These are phyloP conservation scores for Steinernema khuongi DNA, from an alignment of 1,140 invertebrate species.

Conservation along the genomic window DNA sequence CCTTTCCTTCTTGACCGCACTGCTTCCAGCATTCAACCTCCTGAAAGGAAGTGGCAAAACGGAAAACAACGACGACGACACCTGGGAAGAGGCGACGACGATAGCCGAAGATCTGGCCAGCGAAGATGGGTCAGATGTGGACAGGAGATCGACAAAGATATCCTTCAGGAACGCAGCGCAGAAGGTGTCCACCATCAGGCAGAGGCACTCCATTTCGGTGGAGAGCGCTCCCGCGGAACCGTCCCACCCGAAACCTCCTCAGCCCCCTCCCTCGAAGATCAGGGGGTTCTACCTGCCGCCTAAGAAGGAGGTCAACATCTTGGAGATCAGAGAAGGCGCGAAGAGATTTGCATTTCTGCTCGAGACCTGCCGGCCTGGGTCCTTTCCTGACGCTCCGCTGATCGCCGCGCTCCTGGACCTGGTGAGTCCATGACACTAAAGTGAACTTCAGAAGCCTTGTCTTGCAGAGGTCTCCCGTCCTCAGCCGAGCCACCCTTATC, in stretches of 20 bases:
- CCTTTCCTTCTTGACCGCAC: background rate
- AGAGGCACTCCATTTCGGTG: slow-evolving; percentile 41
- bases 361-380: slow-evolving; percentile 87
- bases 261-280: slow-evolving; percentile 19
- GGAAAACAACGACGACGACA: slow-evolving; percentile 36
- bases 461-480: slow-evolving; percentile 83
- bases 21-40: slow-evolving; percentile 46
- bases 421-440: slow-evolving; percentile 64
- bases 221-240: slow-evolving; percentile 11
- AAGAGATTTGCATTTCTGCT: slow-evolving; percentile 78
- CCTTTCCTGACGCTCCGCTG: slow-evolving; percentile 86
- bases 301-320: slow-evolving; percentile 70
- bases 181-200: slow-evolving; percentile 36
- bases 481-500: slow-evolving; percentile 78
- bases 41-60: slow-evolving; percentile 38
- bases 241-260: slow-evolving; percentile 3
- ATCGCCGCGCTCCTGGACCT: slow-evolving; percentile 89
- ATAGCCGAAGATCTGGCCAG: slow-evolving; percentile 27
- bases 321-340: slow-evolving; percentile 74
- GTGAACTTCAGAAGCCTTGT: slow-evolving; percentile 28
- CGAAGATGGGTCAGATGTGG: slow-evolving; percentile 19
- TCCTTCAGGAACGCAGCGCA: slow-evolving; percentile 39
- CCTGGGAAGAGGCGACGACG: slow-evolving; percentile 39
- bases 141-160: slow-evolving; percentile 21
- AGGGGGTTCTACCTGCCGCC: slow-evolving; percentile 42